Evolutionary conservation across 2,113 vertebrate genomes (phyloP).

Genomic region (Hippocampus abdominalis): DNA sequence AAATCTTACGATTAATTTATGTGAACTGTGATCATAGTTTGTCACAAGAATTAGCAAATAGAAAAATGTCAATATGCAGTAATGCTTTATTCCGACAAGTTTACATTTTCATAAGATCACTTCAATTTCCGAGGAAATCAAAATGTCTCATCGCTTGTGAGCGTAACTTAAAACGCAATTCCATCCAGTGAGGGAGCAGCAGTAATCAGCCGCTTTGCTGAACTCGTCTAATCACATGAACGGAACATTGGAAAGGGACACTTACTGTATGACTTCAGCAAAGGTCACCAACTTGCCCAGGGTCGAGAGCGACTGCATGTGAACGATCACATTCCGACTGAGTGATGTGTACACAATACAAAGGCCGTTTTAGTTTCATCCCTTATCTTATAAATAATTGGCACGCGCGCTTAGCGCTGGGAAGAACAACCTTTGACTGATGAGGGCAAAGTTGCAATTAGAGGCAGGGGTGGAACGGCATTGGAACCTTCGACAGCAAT

Average conservation of each 20-base stretch:
- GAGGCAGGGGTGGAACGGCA: not conserved
- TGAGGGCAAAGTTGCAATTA: slow-evolving; percentile 21
- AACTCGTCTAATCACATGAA: slow-evolving; percentile 15
- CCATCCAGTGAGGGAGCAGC: too few relatives aligned
- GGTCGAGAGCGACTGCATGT: slow-evolving; percentile 8
- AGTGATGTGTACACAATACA: slow-evolving; percentile 12
- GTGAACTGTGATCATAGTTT: too few relatives aligned
- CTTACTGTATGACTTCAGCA: slow-evolving; percentile 21
- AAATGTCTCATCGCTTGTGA: too few relatives aligned
- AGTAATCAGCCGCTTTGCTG: slow-evolving; percentile 2
- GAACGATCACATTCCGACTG: slow-evolving; percentile 26
- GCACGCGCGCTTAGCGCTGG: slow-evolving; percentile 6
- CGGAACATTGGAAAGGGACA: not conserved
- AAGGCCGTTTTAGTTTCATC: slow-evolving; percentile 6
- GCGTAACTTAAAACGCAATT: too few relatives aligned
- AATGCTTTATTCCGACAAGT: too few relatives aligned
- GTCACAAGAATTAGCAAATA: too few relatives aligned
- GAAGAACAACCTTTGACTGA: slow-evolving; percentile 12
- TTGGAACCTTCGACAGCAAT: slow-evolving; percentile 21
- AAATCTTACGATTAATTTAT: too few relatives aligned
- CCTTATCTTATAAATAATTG: slow-evolving; percentile 12
- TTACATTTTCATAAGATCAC: too few relatives aligned
- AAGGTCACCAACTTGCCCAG: slow-evolving; percentile 16
- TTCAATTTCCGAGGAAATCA: too few relatives aligned
- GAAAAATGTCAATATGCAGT: too few relatives aligned